Evolutionary conservation across 1,140 invertebrate genomes (phyloP), one percentile per base, ranked within the genome.

Genomic region (Epicauta chinensis): DNA sequence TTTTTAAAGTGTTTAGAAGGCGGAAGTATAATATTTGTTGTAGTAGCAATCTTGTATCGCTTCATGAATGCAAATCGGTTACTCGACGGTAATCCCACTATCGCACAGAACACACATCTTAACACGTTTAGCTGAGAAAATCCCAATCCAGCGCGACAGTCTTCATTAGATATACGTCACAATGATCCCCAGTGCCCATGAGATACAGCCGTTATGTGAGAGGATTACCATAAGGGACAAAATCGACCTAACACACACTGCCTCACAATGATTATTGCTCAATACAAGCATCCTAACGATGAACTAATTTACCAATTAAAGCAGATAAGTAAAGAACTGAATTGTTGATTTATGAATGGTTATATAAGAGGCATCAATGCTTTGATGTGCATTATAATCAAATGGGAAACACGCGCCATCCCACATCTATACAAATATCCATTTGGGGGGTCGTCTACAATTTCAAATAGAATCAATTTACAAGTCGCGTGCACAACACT

Each of bases 31-130:
- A 65, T 65, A 63, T 65, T 65, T 63, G 59, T 63, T 56, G 51
- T 51, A 59, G 56, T 50, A 50, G 58, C 54, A 61, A 65, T 65
- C 61, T 59, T 63, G 59, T 62, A 63, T 60, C 61, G 61, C 54
- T 58, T 60, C 61, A 65, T 65, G 63, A 65, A 65, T 65, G 63
- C 63, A 65, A 65, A 65, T 63, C 46, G 58, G 53, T 51, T 61
- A 46, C 54, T 63, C 53, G 58, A 37, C 56, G 36, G 54, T 63
- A 65, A 63, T 63, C 61, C 56, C 51, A 47, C 55, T 65, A 63
- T 65, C 61, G 55, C 38, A 30, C 40, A 53, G 48, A 60, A 62
- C 60, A 62, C 60, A 60, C 60, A 62, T 62, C 60, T 58, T 58
- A 60, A 60, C 60, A 53, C 51, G 53, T 58, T 62, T 58, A 55